Evolutionary conservation across 2,113 vertebrate species (phyloP).

Genomic region (Eublepharis macularius): DNA sequence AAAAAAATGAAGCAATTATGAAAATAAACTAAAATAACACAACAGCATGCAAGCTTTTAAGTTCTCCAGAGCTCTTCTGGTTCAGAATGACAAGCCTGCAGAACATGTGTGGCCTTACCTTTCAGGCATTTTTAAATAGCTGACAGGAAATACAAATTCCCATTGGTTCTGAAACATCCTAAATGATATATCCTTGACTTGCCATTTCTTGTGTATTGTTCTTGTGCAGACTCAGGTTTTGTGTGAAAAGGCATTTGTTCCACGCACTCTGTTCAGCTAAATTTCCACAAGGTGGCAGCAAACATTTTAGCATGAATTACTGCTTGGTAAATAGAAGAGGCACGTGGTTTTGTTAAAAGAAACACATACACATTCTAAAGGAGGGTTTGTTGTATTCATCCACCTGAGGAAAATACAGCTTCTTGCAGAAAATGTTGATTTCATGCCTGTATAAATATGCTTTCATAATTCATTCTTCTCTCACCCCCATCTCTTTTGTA

Average conservation of each 20-base stretch:
- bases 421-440: neutral
- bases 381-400: neutral
- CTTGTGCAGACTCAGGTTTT: neutral
- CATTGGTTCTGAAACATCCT: neutral
- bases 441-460: neutral
- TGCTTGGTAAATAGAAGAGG: neutral
- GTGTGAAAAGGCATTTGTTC: neutral
- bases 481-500: neutral
- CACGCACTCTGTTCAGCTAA: neutral
- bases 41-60: too few species aligned
- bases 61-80: too few species aligned
- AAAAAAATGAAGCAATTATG: too few species aligned
- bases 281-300: constrained; percentile 20
- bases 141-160: neutral
- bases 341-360: neutral
- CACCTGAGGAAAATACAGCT: neutral
- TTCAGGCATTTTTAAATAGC: neutral
- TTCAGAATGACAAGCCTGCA: neutral
- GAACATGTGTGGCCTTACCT: neutral
- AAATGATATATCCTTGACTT: neutral
- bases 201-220: neutral
- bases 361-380: neutral
- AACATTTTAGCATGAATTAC: neutral
- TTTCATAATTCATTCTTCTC: neutral
- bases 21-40: too few species aligned